phyloP scores from a whole-genome alignment of 2,113 vertebrate genomes.

The Ondatra zibethicus region DNA sequence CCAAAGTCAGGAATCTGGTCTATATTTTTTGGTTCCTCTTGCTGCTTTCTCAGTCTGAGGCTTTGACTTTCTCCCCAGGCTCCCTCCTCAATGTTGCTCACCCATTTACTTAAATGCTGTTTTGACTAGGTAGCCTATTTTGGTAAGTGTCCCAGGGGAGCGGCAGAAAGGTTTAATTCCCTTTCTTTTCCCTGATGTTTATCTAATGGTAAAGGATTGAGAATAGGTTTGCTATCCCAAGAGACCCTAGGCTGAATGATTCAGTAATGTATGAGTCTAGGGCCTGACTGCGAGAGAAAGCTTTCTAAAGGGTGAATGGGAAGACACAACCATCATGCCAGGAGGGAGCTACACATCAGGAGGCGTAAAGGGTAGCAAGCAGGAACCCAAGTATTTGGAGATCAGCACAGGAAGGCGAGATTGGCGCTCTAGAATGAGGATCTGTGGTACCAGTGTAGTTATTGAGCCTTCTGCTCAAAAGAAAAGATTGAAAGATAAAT shows the following conservation, averaged over 20 bases:
- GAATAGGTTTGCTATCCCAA: constrained; percentile 68
- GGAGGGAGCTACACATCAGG: neutral
- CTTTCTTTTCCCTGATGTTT: constrained; percentile 77
- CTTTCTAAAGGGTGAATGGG: constrained; percentile 9
- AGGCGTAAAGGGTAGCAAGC: neutral
- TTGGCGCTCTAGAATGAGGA: neutral
- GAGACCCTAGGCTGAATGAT: constrained; percentile 75
- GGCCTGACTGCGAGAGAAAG: constrained; percentile 46
- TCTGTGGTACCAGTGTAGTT: neutral
- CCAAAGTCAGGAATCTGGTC: constrained; percentile 1
- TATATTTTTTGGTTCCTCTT: constrained; percentile 30
- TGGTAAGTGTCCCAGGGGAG: constrained; percentile 75
- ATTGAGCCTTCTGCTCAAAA: constrained; percentile 37
- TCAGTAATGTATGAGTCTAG: constrained; percentile 76
- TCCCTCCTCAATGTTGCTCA: constrained; percentile 65
- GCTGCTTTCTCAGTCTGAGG: constrained; percentile 63
- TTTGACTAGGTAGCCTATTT: constrained; percentile 81
- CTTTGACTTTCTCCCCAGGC: constrained; percentile 64
- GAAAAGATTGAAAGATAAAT: neutral
- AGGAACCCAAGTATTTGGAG: neutral
- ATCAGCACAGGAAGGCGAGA: neutral
- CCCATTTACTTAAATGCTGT: constrained; percentile 80
- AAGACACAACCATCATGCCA: neutral
- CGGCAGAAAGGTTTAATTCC: constrained; percentile 76
- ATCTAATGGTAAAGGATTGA: constrained; percentile 80